Evolutionary conservation across 2,113 vertebrate genomes (phyloP).

Genomic region (Triplophysa dalaica): DNA sequence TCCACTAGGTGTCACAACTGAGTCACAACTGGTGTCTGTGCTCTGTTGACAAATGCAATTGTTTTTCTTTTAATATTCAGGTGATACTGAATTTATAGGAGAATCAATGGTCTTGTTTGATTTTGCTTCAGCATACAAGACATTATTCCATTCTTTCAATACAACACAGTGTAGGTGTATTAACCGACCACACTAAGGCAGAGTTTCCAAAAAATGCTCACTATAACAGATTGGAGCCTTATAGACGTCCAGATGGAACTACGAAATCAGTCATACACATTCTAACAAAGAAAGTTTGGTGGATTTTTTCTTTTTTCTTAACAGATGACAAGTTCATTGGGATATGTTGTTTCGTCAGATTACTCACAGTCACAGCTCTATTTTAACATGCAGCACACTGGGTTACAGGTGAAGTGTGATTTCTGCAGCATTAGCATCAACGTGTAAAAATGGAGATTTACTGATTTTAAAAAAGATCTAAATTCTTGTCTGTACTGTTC

Average conservation of each 20-base stretch:
- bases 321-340: neutral
- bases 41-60: neutral
- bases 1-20: slow-evolving; percentile 36
- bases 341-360: neutral
- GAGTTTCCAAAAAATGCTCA: neutral
- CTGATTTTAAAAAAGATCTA: too few species aligned
- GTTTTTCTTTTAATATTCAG: neutral
- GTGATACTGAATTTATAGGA: neutral
- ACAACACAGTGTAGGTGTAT: neutral
- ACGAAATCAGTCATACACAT: slow-evolving; percentile 1
- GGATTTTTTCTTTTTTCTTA: neutral
- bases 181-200: neutral
- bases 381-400: too few species aligned
- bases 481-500: too few species aligned
- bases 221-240: neutral
- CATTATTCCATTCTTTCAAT: slow-evolving; percentile 1
- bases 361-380: too few species aligned
- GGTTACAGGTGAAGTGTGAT: too few species aligned
- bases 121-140: neutral
- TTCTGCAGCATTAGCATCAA: too few species aligned
- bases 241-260: neutral
- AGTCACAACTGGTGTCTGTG: slow-evolving; percentile 3
- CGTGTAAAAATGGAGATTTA: too few species aligned
- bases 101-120: neutral
- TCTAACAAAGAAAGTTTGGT: neutral